Base-by-base conservation (phyloP, 2,888 invertebrate genomes). In the Troides aeacus region DNA sequence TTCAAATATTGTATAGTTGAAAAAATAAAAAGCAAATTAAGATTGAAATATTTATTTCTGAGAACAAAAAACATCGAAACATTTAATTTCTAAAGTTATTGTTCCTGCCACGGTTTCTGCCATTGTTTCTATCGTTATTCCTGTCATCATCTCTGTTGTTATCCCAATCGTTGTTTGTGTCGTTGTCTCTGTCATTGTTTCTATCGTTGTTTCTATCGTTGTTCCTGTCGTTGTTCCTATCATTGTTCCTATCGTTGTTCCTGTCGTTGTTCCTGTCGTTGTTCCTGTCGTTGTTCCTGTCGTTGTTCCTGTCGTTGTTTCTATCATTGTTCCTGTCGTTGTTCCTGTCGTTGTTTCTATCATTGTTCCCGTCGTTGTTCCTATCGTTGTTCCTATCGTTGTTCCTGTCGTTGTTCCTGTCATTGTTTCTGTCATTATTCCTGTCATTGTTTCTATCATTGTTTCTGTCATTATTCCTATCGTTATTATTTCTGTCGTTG, bases 321-420 rank as follows among this genome's bases (percentile, higher is more conserved):
- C 56, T 56, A n/a, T 56, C 21, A n/a, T 56, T 21, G 10, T 56
- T 56, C n/a, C 21, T 21, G 56, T 21, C 56, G 10, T 56, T 56
- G 7, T 56, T 56, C 21, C 56, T 56, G 2, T 56, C 56, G 56
- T 56, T 56, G 10, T 56, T 56, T 3, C 56, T 56, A 3, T 56
- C 56, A 3, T 56, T 56, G 21, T 56, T 56, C 21, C 21, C 21
- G 7, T 56, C 56, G 3, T 56, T 56, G 56, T 56, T 56, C 10
- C 56, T 56, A n/a, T 56, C 21, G 56, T 56, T 56, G 56, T 56
- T 56, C 66, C 36, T 71, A 63, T 79, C 78, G 21, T 56, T n/a
- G 56, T 56, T 56, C 56, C 56, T 21, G 7, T 56, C 56, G 56
- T 56, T 56, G 56, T 56, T 56, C n/a, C 56, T 56, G n/a, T 56